Percentiles rank a stretch among this genome's conserved stretches.
Evolutionary conservation across 2,113 vertebrate genomes (phyloP).

Genomic region (Rhombomys opimus): DNA sequence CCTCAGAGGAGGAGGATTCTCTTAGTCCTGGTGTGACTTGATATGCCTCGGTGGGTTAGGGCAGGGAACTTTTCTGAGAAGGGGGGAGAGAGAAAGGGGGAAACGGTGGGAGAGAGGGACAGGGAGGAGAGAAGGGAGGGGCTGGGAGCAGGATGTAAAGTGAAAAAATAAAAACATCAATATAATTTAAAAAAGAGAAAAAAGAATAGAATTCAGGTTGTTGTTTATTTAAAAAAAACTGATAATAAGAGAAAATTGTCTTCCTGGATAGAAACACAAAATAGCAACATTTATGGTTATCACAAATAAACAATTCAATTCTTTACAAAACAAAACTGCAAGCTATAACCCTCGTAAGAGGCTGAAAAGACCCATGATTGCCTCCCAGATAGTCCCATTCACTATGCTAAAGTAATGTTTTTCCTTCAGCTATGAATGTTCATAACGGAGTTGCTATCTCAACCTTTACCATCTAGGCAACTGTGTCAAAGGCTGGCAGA

Average conservation of each 20-base stretch:
- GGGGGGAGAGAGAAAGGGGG: too few species aligned
- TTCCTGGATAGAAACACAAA: constrained; percentile 89
- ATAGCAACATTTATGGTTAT: constrained; percentile 89
- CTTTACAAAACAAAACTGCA: constrained; percentile 77
- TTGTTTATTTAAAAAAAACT: constrained; percentile 86
- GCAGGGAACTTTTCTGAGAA: too few species aligned
- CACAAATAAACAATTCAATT: constrained; percentile 90
- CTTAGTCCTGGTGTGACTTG: too few species aligned
- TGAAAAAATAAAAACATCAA: too few species aligned
- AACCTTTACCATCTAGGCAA: constrained; percentile 28
- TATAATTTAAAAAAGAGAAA: too few species aligned
- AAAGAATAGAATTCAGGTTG: constrained; percentile 86
- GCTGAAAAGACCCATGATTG: neutral
- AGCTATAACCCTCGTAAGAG: neutral
- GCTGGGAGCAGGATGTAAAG: too few species aligned
- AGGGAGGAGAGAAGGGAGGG: too few species aligned
- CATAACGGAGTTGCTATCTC: constrained; percentile 19
- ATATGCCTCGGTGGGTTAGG: too few species aligned
- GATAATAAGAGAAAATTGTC: constrained; percentile 87
- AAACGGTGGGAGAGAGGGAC: too few species aligned
- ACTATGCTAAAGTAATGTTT: constrained; percentile 58
- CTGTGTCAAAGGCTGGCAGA: constrained; percentile 22
- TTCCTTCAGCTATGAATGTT: constrained; percentile 32
- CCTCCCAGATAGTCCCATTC: neutral
- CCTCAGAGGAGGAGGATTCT: too few species aligned